These are phyloP conservation scores for Cheilosia scutellata DNA, from an alignment of 2,888 invertebrate genomes.

Conservation along the genomic window DNA sequence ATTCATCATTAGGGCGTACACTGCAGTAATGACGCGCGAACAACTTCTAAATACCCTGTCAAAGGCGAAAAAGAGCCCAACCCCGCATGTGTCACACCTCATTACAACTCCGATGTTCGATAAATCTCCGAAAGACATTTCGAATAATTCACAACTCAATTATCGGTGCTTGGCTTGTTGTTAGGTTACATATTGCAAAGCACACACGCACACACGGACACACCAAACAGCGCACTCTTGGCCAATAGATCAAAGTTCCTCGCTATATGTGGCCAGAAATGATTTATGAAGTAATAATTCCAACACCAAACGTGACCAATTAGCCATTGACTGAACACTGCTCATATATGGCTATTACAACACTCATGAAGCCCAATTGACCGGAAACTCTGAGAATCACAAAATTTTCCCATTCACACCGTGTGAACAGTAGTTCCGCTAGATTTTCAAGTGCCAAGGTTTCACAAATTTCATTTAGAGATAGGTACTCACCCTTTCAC, in stretches of 20 bases:
- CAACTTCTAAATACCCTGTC: slow-evolving; percentile 32
- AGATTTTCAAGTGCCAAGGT: not conserved
- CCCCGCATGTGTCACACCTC: slow-evolving; percentile 55
- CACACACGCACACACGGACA: slow-evolving; percentile 10
- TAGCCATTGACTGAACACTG: slow-evolving; percentile 35
- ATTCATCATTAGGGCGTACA: not conserved
- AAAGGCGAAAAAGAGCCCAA: not conserved
- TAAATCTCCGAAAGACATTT: slow-evolving; percentile 53
- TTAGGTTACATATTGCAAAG: slow-evolving; percentile 36
- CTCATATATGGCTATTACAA: not conserved
- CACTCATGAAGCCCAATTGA: slow-evolving; percentile 38
- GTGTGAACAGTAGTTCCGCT: slow-evolving; percentile 9
- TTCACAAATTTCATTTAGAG: slow-evolving; percentile 27
- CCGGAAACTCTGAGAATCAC: slow-evolving; percentile 48
- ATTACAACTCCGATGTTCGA: slow-evolving; percentile 53
- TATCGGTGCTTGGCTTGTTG: slow-evolving; percentile 44
- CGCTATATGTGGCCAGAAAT: slow-evolving; percentile 23
- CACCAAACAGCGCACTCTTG: not conserved
- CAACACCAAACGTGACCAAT: slow-evolving; percentile 75
- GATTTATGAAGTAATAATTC: slow-evolving; percentile 71
- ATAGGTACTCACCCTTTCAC: slow-evolving; percentile 19
- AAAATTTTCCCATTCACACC: slow-evolving; percentile 6
- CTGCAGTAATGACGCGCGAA: not conserved
- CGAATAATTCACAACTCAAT: slow-evolving; percentile 69
- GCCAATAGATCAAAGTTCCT: slow-evolving; percentile 56